Conservation (phyloP, 2,797 vertebrate genomes). For the Pachyuromys duprasi region DNA sequence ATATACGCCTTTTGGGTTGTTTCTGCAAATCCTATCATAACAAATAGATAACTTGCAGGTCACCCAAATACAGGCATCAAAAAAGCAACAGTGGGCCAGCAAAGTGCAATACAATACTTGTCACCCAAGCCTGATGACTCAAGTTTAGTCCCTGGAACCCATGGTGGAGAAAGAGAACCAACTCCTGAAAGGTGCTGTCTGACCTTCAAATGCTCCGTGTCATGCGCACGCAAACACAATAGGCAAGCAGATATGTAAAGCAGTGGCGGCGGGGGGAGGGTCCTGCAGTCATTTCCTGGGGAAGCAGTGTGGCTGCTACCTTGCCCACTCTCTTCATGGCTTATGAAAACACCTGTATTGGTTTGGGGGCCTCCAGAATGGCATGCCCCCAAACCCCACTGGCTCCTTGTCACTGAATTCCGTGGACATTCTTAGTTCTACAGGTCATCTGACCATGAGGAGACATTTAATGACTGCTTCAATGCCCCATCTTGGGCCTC, state of each 20-base stretch:
- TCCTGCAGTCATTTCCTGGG: not conserved
- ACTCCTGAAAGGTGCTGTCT: not conserved
- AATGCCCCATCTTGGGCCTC: too few species aligned
- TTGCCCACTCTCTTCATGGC: too few species aligned
- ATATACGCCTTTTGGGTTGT: not conserved
- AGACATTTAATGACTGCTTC: not conserved
- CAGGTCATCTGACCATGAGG: not conserved
- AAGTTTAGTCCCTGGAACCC: too few species aligned
- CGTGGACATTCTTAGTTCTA: not conserved
- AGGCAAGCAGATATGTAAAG: not conserved
- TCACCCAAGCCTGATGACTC: not conserved
- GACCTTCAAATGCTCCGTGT: too few species aligned
- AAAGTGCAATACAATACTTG: not conserved
- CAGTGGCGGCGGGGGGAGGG: not conserved
- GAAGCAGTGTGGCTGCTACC: not conserved
- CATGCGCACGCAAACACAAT: not conserved
- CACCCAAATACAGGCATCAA: not conserved
- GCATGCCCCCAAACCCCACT: not conserved
- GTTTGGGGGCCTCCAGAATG: not conserved
- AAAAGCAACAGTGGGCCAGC: not conserved
- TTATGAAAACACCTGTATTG: not conserved
- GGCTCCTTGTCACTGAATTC: not conserved
- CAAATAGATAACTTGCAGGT: not conserved
- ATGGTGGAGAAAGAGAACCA: not conserved
- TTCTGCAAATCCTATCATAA: not conserved